phyloP scores from a whole-genome alignment of 2,888 invertebrate species.

The Piscicola geometra region DNA sequence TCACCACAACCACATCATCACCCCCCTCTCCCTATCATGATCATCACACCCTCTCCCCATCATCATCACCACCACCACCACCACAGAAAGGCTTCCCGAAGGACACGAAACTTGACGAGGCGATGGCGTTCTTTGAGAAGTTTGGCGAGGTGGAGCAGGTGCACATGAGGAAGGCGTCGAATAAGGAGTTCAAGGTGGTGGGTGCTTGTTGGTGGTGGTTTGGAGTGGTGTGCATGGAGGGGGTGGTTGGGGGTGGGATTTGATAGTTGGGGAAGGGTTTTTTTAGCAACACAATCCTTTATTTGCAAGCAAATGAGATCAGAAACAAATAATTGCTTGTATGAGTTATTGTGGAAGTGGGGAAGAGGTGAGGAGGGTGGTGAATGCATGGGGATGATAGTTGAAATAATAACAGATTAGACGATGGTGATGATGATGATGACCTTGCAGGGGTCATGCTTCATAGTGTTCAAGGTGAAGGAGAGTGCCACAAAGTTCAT shows the following conservation, averaged over 20 bases:
- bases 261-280: too few relatives aligned
- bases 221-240: too few relatives aligned
- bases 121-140: slow-evolving; percentile 69
- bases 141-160: slow-evolving; percentile 69
- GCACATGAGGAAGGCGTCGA: slow-evolving; percentile 53
- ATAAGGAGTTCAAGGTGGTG: slow-evolving; percentile 52
- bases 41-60: not conserved
- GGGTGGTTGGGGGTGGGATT: too few relatives aligned
- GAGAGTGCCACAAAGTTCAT: slow-evolving; percentile 78
- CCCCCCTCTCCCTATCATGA: not conserved
- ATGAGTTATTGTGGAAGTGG: too few relatives aligned
- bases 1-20: not conserved
- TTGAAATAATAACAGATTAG: too few relatives aligned
- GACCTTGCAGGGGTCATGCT: slow-evolving; percentile 79
- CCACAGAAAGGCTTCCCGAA: slow-evolving; percentile 63
- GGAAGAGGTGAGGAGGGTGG: too few relatives aligned
- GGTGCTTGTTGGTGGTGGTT: not conserved
- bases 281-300: too few relatives aligned
- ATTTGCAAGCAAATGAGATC: too few relatives aligned
- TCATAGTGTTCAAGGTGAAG: slow-evolving; percentile 74
- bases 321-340: too few relatives aligned
- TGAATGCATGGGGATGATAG: too few relatives aligned
- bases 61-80: not conserved
- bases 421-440: too few relatives aligned
- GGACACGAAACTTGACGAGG: slow-evolving; percentile 65